Evolutionary conservation across 2,797 vertebrate genomes (phyloP), one percentile per base, ranked within the genome.

Genomic region (Poecile montanus): DNA sequence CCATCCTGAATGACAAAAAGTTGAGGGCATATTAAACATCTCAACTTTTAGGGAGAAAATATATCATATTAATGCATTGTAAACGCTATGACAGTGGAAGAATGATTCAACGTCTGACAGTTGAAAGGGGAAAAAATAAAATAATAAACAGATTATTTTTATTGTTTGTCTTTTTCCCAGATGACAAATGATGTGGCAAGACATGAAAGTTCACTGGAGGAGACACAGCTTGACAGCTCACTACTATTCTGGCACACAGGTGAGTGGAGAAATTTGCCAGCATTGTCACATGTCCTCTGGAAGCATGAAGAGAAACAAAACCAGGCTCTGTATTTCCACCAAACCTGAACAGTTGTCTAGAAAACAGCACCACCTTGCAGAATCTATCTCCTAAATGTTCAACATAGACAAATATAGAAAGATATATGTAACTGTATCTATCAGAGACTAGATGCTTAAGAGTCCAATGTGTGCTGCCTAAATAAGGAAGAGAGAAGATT

Each of bases 1-100:
- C 99, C 99, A 65, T 99, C 99, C 99, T 99, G 95, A 73, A 90
- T 36, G 48, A 88, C 8, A 97, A 48, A 42, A 84, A 50, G 16
- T 85, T 77, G 53, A 71, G 88, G 27, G 15, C 9, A 34, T 17
- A 89, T 79, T 92, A 77, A 92, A 82, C 19, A 77, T 20, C 10
- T 47, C 16, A 67, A 56, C 36, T 71, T 87, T 70, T 45, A 58
- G 26, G 11, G 5, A 68, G 89, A 91, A 56, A 58, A 42, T 6
- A 22, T 4, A 22, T 16, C 3, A 36, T 17, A 42, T 42, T 6
- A 72, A 23, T 10, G 9, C 27, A 85, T 8, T 61, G 18, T 38
- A 51, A 82, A 75, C 44, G 70, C 62, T 42, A 65, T 9, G 27
- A 40, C 32, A 91, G 12, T 51, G 19, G 62, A 86, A 87, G n/a